Evolutionary conservation across 92 coral and sea anemone genomes (phyloP).

Genomic region (Zoanthus solanderi): DNA sequence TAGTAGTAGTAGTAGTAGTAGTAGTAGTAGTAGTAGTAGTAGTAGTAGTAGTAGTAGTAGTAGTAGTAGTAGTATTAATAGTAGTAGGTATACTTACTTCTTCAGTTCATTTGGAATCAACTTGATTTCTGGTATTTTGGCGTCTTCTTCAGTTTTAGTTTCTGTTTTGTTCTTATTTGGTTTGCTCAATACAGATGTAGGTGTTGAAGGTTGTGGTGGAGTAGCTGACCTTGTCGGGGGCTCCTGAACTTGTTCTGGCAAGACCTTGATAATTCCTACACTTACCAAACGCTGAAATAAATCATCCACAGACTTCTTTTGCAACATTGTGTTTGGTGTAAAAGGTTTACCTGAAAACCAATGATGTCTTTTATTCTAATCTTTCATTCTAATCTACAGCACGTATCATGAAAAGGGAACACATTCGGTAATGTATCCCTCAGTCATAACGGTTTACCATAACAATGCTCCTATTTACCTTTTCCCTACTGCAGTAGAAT

Average conservation of each 20-base stretch:
- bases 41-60: too few species aligned
- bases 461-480: too few species aligned
- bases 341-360: constrained; percentile 53
- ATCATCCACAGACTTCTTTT: constrained; percentile 91
- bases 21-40: too few species aligned
- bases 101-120: constrained; percentile 80
- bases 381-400: not conserved
- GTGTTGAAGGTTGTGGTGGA: constrained; percentile 4
- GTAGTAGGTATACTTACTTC: constrained; percentile 70
- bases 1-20: too few species aligned
- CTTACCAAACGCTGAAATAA: constrained; percentile 82
- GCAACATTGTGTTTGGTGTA: constrained; percentile 91
- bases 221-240: constrained; percentile 72
- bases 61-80: too few species aligned
- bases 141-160: constrained; percentile 43
- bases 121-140: constrained; percentile 76
- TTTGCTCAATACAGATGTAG: constrained; percentile 30
- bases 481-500: too few species aligned
- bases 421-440: too few species aligned
- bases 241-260: constrained; percentile 71
- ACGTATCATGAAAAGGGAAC: not conserved
- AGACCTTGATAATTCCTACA: constrained; percentile 87
- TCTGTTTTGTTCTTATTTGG: constrained; percentile 11
- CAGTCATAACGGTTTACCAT: too few species aligned
- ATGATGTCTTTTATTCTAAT: not conserved